Evolutionary conservation across 2,113 vertebrate species (phyloP).

Genomic region (Sprattus sprattus): DNA sequence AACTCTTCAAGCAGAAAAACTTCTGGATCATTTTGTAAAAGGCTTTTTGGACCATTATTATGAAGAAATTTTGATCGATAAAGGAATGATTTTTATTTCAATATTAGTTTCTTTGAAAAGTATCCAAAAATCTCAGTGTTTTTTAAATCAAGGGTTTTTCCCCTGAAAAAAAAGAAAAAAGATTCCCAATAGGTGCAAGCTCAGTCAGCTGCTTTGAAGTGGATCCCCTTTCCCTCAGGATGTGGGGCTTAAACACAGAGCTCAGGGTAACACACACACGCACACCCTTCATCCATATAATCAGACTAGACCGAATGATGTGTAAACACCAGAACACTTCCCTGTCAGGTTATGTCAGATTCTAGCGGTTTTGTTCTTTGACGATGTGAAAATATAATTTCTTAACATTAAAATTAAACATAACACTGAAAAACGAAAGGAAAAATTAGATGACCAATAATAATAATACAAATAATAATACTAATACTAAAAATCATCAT

Average conservation of each 20-base stretch:
- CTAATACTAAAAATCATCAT: too few species aligned
- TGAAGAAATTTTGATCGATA: not conserved
- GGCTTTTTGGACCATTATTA: not conserved
- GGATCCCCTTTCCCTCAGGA: constrained; percentile 70
- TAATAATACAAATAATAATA: not conserved
- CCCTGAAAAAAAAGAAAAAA: not conserved
- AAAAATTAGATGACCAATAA: not conserved
- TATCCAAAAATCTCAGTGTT: not conserved
- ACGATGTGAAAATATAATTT: not conserved
- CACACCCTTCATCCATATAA: not conserved
- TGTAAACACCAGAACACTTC: constrained; percentile 3
- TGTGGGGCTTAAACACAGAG: constrained; percentile 57
- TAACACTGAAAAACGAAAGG: too few species aligned
- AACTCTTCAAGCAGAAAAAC: constrained; percentile 56
- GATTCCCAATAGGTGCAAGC: constrained; percentile 59
- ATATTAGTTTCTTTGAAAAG: not conserved
- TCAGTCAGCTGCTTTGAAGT: constrained; percentile 75
- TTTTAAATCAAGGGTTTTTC: constrained; percentile 5
- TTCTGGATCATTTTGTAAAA: not conserved
- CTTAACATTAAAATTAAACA: not conserved
- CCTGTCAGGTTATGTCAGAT: not conserved
- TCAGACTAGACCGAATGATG: not conserved
- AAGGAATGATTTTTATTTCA: not conserved
- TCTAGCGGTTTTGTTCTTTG: not conserved
- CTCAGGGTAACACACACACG: constrained; percentile 33